phyloP scores from a whole-genome alignment of 1,140 invertebrate species.

The Polyergus mexicanus region DNA sequence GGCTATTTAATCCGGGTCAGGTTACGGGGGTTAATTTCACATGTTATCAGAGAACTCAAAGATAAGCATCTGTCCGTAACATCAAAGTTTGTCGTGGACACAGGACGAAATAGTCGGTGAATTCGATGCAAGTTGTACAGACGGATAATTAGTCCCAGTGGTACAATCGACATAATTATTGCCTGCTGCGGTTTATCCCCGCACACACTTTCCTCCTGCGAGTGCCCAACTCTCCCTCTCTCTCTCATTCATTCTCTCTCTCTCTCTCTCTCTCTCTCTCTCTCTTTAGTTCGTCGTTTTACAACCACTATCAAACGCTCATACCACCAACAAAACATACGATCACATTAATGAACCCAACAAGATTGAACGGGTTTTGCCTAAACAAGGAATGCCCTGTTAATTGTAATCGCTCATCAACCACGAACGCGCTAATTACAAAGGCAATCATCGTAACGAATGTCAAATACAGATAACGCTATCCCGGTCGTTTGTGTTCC shows the following conservation, averaged over 20 bases:
- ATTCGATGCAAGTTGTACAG: slow-evolving; percentile 69
- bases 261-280: background rate
- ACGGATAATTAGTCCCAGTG: slow-evolving; percentile 74
- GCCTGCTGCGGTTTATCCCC: slow-evolving; percentile 60
- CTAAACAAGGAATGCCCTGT: slow-evolving; percentile 75
- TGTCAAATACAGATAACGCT: slow-evolving; percentile 73
- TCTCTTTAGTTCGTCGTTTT: slow-evolving; percentile 64
- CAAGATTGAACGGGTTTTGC: slow-evolving; percentile 74
- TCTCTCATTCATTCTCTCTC: too few species aligned
- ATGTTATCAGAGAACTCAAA: slow-evolving; percentile 63
- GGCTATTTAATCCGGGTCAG: slow-evolving; percentile 16
- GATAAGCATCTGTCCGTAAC: slow-evolving; percentile 71
- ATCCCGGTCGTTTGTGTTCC: slow-evolving; percentile 52
- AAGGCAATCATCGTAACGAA: slow-evolving; percentile 78
- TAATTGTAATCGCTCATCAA: slow-evolving; percentile 76
- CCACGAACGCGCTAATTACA: slow-evolving; percentile 73
- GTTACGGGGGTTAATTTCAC: slow-evolving; percentile 58
- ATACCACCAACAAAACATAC: slow-evolving; percentile 60
- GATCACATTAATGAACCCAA: slow-evolving; percentile 70
- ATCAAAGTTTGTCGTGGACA: slow-evolving; percentile 71
- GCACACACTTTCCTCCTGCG: slow-evolving; percentile 48
- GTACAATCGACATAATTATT: slow-evolving; percentile 80
- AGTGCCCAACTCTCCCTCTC: slow-evolving; percentile 15
- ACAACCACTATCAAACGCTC: slow-evolving; percentile 67
- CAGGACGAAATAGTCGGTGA: slow-evolving; percentile 60